These are phyloP conservation scores for rabbit (Oryctolagus cuniculus) DNA, from an alignment of 2,113 vertebrate species.

Conservation along the genomic window DNA sequence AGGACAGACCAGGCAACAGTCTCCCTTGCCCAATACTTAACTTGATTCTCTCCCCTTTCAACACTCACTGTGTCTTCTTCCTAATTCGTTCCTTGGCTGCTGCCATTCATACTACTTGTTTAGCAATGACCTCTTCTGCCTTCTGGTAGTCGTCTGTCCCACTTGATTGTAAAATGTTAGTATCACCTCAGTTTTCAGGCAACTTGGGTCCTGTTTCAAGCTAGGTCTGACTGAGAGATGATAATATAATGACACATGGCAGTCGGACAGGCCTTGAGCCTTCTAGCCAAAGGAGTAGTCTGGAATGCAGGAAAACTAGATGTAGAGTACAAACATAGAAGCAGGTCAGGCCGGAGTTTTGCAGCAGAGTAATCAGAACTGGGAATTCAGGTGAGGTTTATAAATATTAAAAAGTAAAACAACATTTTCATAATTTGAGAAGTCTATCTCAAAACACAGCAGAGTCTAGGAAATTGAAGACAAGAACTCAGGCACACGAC, in stretches of 20 bases:
- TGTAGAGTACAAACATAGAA: neutral
- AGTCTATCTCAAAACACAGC: neutral
- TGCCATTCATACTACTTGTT: neutral
- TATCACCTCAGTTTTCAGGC: neutral
- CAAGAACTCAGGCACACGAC: neutral
- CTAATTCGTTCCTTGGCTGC: neutral
- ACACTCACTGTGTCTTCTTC: neutral
- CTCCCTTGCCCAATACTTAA: neutral
- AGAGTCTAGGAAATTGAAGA: neutral
- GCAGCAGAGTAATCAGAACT: neutral
- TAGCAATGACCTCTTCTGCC: neutral
- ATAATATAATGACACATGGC: neutral
- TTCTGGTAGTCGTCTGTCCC: neutral
- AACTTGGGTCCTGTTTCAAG: neutral
- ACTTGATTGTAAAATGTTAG: neutral
- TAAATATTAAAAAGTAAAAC: neutral
- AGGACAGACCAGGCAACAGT: neutral
- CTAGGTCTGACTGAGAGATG: too few species aligned
- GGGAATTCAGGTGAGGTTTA: neutral
- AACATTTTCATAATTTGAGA: neutral
- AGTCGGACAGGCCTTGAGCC: neutral
- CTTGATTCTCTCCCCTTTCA: neutral
- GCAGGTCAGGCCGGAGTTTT: neutral
- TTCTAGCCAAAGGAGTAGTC: neutral
- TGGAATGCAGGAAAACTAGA: neutral